Conservation (phyloP, 2,113 vertebrate species). For the Vulpes lagopus region DNA sequence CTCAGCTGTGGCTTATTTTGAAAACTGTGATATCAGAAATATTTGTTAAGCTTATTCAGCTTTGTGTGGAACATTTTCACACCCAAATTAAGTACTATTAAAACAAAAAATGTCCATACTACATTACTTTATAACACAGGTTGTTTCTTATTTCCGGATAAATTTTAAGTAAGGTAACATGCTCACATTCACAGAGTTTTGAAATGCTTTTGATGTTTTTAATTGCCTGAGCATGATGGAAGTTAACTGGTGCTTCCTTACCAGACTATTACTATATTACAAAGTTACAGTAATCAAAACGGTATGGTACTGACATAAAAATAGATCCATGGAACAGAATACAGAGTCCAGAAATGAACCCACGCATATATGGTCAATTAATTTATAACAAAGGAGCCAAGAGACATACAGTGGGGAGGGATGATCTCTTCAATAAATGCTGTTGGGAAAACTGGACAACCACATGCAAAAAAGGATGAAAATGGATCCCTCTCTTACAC, state of each 20-base stretch:
- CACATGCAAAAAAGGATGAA: background rate
- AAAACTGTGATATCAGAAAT: slow-evolving; percentile 49
- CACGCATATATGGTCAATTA: background rate
- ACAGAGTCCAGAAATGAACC: background rate
- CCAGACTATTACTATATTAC: background rate
- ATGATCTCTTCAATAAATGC: background rate
- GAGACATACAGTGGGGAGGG: background rate
- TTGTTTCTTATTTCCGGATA: slow-evolving; percentile 45
- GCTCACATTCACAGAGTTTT: background rate
- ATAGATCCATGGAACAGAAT: background rate
- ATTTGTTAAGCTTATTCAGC: background rate
- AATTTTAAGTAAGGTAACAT: background rate
- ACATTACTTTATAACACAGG: slow-evolving; percentile 14
- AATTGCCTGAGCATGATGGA: background rate
- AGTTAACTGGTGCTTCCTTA: background rate
- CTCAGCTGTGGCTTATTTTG: slow-evolving; percentile 8
- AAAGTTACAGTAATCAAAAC: background rate
- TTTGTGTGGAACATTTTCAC: background rate
- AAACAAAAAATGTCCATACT: background rate
- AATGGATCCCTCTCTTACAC: background rate
- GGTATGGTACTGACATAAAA: background rate
- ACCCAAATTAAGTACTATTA: slow-evolving; percentile 24
- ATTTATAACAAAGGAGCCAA: background rate
- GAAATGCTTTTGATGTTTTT: background rate
- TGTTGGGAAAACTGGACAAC: background rate